Evolutionary conservation across 2,113 vertebrate species (phyloP).

Genomic region (Passer montanus): DNA sequence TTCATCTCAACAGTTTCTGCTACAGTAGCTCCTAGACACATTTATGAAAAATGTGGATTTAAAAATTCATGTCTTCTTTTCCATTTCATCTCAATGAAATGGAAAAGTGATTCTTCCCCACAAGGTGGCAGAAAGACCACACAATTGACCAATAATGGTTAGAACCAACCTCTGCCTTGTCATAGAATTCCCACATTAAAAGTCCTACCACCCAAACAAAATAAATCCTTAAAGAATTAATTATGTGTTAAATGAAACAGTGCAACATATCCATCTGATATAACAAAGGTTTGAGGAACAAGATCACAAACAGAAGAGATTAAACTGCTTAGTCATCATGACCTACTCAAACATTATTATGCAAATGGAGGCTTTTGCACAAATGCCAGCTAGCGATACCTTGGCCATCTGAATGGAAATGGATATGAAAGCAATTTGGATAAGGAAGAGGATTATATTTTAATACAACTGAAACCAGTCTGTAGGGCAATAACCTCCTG

Average conservation of each 20-base stretch:
- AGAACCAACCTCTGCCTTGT: neutral
- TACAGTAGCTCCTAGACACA: neutral
- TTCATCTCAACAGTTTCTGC: slow-evolving; percentile 9
- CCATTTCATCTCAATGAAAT: neutral
- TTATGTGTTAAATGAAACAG: neutral
- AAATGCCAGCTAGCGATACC: neutral
- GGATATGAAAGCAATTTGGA: neutral
- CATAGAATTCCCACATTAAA: neutral
- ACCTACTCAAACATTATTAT: slow-evolving; percentile 11
- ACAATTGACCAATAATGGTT: slow-evolving; percentile 22
- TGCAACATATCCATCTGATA: neutral
- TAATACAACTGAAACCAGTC: neutral
- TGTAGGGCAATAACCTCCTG: neutral
- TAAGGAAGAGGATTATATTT: slow-evolving; percentile 5
- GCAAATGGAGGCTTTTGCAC: slow-evolving; percentile 1
- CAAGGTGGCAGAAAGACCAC: slow-evolving; percentile 75
- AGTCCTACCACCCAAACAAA: neutral
- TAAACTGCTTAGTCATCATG: slow-evolving; percentile 39
- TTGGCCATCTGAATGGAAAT: slow-evolving; percentile 11
- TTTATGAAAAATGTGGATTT: neutral
- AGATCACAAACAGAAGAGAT: neutral
- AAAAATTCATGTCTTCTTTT: neutral
- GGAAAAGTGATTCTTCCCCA: slow-evolving; percentile 64
- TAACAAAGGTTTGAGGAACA: neutral
- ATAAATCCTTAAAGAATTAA: neutral